Base-by-base conservation (phyloP, 2,888 invertebrate species). In the Drosophila cognata region DNA sequence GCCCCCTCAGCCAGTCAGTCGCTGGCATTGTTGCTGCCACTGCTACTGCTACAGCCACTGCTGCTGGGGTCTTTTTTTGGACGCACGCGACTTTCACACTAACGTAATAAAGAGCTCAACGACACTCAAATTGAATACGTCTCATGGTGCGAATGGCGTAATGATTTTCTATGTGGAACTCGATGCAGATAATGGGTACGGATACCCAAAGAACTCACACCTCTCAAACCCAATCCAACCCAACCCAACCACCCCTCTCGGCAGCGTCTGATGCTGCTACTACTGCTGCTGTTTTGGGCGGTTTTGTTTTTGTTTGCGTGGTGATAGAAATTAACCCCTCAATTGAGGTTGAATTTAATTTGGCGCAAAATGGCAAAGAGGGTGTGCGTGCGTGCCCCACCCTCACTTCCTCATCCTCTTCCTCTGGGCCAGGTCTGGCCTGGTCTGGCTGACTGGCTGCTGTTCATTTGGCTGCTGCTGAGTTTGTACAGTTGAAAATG, bases 331-430 rank as follows among this genome's bases (percentile, higher is more conserved):
- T 92, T 92, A 92, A 92, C 92, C 93, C 92, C 92, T 92, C 91
- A 92, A 92, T 92, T 92, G 93, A 92, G 92, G 92, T 92, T 92
- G 92, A 92, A 92, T 92, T 92, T 92, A 92, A 92, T 92, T 92
- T 92, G 92, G 92, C 92, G 91, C 92, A 92, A 92, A 92, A 91
- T 91, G 83, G 82, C 82, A 84, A 81, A 74, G 55, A 50, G 84
- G 77, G 88, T 82, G 82, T 79, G 78, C 82, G 70, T 69, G 73
- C 66, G 65, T 52, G 60, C 36, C 36, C 63, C 55, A 64, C 64
- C 67, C 46, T 4, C 36, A 28, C 18, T 25, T 25, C 46, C 46
- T 18, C n/a, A 13, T 2, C 18, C 36, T 7, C 13, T 11, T n/a
- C 2, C 16, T 6, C 51, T 51, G 11, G n/a, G 7, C 11, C 11